Percentiles rank a stretch among this genome's conserved stretches.
These are phyloP conservation scores for Lordiphosa andalusiaca DNA, from an alignment of 2,888 invertebrate genomes.

Conservation along the genomic window DNA sequence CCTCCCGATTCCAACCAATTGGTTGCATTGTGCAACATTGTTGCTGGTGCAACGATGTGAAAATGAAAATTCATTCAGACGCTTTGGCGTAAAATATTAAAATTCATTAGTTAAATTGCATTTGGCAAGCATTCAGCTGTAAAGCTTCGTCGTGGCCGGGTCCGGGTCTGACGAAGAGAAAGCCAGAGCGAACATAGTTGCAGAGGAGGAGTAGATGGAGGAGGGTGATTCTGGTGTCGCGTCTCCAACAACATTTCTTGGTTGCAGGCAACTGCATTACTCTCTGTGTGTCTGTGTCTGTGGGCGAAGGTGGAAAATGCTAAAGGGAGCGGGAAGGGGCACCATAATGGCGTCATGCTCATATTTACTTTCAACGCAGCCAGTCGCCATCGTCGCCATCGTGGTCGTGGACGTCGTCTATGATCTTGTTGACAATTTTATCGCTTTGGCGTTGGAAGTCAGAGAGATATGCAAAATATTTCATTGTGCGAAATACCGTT, in stretches of 20 bases:
- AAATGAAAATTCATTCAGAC: conserved; percentile 75
- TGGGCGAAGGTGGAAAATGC: background rate
- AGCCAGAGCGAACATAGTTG: conserved; percentile 21
- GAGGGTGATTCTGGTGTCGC: conserved; percentile 4
- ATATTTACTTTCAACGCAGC: conserved; percentile 72
- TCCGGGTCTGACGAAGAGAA: conserved; percentile 29
- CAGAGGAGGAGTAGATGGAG: conserved; percentile 6
- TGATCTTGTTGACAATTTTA: conserved; percentile 76
- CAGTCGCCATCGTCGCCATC: conserved; percentile 32
- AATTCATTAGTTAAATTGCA: conserved; percentile 77
- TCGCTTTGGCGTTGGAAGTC: conserved; percentile 53
- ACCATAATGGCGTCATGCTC: conserved; percentile 73
- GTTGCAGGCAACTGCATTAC: conserved; percentile 1
- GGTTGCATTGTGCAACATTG: conserved; percentile 33
- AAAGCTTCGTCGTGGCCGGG: conserved; percentile 52
- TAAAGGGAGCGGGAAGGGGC: conserved; percentile 10
- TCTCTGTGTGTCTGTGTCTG: conserved; percentile 19
- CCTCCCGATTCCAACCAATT: conserved; percentile 1
- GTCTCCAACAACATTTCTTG: conserved; percentile 5
- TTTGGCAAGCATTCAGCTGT: conserved; percentile 71
- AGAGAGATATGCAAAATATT: conserved; percentile 71
- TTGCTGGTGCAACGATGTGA: conserved; percentile 68
- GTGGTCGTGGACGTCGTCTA: conserved; percentile 49
- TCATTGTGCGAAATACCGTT: conserved; percentile 60
- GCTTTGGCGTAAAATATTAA: conserved; percentile 73